phyloP scores from a whole-genome alignment of 2,888 invertebrate species.

The Trisateles emortualis region DNA sequence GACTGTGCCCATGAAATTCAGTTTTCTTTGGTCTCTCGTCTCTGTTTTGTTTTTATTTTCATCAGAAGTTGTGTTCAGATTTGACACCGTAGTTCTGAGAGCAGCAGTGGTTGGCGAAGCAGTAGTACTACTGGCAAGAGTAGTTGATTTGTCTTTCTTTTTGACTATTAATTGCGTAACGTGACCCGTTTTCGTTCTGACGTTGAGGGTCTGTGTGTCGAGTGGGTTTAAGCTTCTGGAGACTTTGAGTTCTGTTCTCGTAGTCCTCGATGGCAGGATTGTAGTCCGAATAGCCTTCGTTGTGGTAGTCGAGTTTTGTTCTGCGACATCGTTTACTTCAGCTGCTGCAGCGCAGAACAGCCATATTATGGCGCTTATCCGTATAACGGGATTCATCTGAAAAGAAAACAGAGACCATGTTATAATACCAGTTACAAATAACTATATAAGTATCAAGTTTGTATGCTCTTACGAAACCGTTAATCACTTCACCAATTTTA shows the following conservation, averaged over 20 bases:
- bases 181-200: conserved; percentile 91
- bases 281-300: conserved; percentile 78
- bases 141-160: conserved; percentile 87
- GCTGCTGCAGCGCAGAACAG: conserved; percentile 64
- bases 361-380: conserved; percentile 74
- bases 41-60: conserved; percentile 78
- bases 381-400: conserved; percentile 84
- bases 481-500: conserved; percentile 25
- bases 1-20: conserved; percentile 69
- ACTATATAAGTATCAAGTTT: neutral
- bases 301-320: conserved; percentile 76
- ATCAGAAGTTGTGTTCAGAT: conserved; percentile 58
- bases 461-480: conserved; percentile 9
- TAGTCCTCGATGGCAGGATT: conserved; percentile 86
- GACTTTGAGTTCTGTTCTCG: conserved; percentile 92
- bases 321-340: conserved; percentile 65
- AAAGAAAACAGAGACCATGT: conserved; percentile 52
- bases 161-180: conserved; percentile 93
- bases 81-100: conserved; percentile 60
- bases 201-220: conserved; percentile 91
- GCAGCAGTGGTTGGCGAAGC: conserved; percentile 69
- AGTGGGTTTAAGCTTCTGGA: conserved; percentile 92
- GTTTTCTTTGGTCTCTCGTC: conserved; percentile 78
- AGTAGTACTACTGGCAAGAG: conserved; percentile 60
- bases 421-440: conserved; percentile 14